Evolutionary conservation across 2,888 invertebrate species (phyloP).

Genomic region (Deroplatys truncata): DNA sequence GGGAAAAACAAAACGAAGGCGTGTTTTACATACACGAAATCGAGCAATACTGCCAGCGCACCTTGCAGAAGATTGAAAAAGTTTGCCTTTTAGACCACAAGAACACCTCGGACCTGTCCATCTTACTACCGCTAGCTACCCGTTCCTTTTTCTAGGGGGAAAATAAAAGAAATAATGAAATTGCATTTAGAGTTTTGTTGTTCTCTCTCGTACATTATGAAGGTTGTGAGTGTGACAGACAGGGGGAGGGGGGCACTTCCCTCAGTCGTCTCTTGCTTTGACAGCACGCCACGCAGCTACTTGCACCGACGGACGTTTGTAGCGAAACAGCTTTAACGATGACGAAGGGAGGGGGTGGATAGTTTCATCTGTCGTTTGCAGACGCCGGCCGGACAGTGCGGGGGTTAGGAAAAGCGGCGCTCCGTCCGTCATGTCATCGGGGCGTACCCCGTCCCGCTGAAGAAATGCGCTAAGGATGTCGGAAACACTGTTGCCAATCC

Average conservation of each 20-base stretch:
- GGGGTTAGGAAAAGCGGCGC: background rate
- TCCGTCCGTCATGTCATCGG: background rate
- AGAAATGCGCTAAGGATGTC: background rate
- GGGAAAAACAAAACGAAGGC: background rate
- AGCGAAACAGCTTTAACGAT: slow-evolving; percentile 15
- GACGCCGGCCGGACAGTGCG: background rate
- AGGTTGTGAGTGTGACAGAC: slow-evolving; percentile 14
- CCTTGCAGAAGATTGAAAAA: background rate
- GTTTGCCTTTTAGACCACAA: background rate
- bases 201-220: slow-evolving; percentile 10
- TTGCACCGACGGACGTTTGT: slow-evolving; percentile 10
- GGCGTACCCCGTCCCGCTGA: background rate
- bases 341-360: slow-evolving; percentile 9
- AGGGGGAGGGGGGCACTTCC: background rate
- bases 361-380: slow-evolving; percentile 18
- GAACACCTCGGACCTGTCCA: background rate
- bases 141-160: background rate
- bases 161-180: background rate
- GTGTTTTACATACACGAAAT: background rate
- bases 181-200: slow-evolving; percentile 11
- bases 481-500: background rate
- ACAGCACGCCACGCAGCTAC: background rate
- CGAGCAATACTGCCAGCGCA: background rate
- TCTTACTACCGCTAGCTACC: background rate
- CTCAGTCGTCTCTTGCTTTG: slow-evolving; percentile 11